phyloP scores from a whole-genome alignment of 2,113 vertebrate genomes.

The Chaetorhynchus papuensis region DNA sequence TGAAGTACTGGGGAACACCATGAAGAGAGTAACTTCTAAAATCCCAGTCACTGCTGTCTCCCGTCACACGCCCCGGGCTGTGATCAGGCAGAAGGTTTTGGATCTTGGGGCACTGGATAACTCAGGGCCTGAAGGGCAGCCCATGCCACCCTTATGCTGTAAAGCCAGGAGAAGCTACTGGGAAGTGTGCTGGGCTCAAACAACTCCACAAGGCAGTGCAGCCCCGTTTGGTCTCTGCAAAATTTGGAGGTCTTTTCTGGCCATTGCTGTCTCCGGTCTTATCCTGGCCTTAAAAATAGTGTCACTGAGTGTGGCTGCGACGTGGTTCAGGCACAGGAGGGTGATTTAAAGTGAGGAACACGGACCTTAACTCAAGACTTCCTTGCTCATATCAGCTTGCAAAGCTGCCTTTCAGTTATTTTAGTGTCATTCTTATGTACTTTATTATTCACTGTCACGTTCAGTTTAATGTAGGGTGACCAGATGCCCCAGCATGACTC shows the following conservation, averaged over 20 bases:
- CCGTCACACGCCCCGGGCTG: background rate
- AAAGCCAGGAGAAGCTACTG: background rate
- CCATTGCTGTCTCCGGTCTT: background rate
- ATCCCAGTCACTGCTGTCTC: background rate
- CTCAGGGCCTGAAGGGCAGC: rapidly evolving
- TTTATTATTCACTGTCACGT: background rate
- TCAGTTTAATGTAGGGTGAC: background rate
- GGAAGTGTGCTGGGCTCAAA: background rate
- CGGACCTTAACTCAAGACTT: background rate
- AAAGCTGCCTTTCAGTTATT: background rate
- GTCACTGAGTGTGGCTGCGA: background rate
- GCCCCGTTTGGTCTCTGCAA: background rate
- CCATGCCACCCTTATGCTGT: rapidly evolving
- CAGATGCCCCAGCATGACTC: slow-evolving; percentile 8
- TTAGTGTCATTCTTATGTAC: background rate
- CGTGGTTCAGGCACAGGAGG: background rate
- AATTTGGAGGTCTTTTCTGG: background rate
- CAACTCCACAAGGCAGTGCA: rapidly evolving
- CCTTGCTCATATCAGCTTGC: background rate
- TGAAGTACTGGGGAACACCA: background rate
- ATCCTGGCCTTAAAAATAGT: background rate
- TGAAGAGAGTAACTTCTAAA: background rate
- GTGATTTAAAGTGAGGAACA: background rate
- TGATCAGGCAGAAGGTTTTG: background rate
- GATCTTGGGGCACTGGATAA: rapidly evolving